A percentile compares a stretch with the other conserved stretches of the same genome.
Evolutionary conservation across 2,113 vertebrate genomes (phyloP).

Genomic region (Archocentrus centrarchus): DNA sequence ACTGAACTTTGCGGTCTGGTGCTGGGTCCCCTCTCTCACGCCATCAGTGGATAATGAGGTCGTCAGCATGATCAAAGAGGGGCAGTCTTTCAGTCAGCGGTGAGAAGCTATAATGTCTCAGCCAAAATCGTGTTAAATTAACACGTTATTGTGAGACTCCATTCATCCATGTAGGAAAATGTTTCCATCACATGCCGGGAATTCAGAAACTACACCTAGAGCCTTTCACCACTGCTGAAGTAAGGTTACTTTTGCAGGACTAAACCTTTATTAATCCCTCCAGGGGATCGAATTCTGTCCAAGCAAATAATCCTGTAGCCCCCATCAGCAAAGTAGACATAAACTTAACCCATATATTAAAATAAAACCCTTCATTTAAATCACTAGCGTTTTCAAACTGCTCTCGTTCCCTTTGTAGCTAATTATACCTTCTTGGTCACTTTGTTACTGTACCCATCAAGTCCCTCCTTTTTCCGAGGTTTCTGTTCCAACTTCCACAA

Average conservation of each 20-base stretch:
- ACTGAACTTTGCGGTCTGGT: neutral
- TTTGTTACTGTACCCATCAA: constrained; percentile 9
- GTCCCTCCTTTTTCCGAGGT: constrained; percentile 29
- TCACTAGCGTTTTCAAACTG: neutral
- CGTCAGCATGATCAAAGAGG: neutral
- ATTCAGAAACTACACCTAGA: neutral
- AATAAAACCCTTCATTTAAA: constrained; percentile 9
- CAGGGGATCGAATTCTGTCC: neutral
- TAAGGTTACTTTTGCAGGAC: neutral
- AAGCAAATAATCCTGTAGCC: neutral
- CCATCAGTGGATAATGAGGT: neutral
- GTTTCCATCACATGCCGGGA: neutral
- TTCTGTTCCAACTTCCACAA: constrained; percentile 58
- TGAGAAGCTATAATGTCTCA: neutral
- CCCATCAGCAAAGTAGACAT: neutral
- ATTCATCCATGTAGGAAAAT: neutral
- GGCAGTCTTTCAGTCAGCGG: neutral
- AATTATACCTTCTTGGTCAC: constrained; percentile 28
- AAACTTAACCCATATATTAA: neutral
- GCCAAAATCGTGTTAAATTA: constrained; percentile 1
- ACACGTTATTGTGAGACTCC: neutral
- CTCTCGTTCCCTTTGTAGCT: constrained; percentile 9
- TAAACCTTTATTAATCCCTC: neutral
- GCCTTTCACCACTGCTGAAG: constrained; percentile 2
- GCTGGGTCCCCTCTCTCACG: neutral